Percentiles rank a stretch among this genome's conserved stretches.
phyloP scores from a whole-genome alignment of 2,113 vertebrate genomes.

The Furnarius figulus region DNA sequence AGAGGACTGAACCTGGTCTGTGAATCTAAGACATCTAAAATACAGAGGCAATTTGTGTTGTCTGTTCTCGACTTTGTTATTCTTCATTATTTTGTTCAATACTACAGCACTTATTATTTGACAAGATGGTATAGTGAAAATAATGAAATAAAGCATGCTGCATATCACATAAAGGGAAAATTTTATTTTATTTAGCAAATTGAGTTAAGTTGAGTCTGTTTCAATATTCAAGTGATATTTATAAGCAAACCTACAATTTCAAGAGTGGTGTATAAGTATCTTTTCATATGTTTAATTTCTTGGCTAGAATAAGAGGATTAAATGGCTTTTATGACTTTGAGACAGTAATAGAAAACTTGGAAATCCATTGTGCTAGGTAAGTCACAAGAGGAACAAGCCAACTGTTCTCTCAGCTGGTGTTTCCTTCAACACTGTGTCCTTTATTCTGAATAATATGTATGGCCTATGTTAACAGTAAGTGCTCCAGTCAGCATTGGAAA shows the following conservation, averaged over 20 bases:
- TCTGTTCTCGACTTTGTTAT: neutral
- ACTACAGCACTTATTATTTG: neutral
- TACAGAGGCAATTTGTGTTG: neutral
- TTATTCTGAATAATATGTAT: neutral
- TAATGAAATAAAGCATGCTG: neutral
- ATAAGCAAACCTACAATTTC: neutral
- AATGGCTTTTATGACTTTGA: neutral
- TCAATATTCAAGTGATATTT: neutral
- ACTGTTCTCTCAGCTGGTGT: neutral
- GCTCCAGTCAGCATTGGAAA: neutral
- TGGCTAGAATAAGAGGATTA: neutral
- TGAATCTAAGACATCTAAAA: neutral
- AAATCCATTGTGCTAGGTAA: neutral
- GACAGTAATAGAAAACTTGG: neutral
- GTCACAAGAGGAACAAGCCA: neutral
- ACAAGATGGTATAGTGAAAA: neutral
- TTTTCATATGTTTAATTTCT: neutral
- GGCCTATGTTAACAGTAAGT: neutral
- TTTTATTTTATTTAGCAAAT: neutral
- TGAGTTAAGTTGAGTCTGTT: neutral
- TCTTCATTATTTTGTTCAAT: neutral
- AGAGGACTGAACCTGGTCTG: neutral
- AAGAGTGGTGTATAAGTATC: neutral
- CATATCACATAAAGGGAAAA: neutral
- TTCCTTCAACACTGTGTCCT: neutral